Percentiles rank a stretch among this genome's conserved stretches.
Evolutionary conservation across 2,113 vertebrate species (phyloP).

Genomic region (Hippocampus barbouri): DNA sequence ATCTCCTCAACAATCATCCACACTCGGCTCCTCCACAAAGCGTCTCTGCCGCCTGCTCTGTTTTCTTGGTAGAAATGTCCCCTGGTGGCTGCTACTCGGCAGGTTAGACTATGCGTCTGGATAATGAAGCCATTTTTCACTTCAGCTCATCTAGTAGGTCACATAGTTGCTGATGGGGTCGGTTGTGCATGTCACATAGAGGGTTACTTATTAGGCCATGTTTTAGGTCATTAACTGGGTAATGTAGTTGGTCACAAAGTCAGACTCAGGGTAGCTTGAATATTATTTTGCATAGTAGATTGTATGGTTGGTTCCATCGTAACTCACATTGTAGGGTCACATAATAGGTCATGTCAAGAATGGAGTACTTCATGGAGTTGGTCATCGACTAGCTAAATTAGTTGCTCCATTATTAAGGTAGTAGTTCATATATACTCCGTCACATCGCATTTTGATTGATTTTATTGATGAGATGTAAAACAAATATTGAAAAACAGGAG

Average conservation of each 20-base stretch:
- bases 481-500: no score
- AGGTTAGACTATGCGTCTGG: conserved; percentile 48
- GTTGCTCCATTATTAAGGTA: no score
- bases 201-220: neutral
- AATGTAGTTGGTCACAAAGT: neutral
- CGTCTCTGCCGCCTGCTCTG: conserved; percentile 59
- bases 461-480: no score
- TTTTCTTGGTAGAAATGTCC: conserved; percentile 62
- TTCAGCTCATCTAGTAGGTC: neutral
- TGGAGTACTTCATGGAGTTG: neutral
- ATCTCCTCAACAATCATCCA: conserved; percentile 42
- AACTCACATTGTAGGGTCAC: neutral
- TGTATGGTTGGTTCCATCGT: neutral
- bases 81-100: conserved; percentile 46
- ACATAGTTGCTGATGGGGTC: neutral
- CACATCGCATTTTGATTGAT: no score
- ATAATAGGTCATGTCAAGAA: neutral
- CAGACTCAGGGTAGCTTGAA: neutral
- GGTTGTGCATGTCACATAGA: neutral
- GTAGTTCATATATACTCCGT: no score
- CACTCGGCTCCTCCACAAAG: conserved; percentile 59
- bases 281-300: no score
- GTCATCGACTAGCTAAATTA: neutral
- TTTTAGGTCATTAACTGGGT: neutral
- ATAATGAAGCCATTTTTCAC: conserved; percentile 55